Conservation (phyloP, 2,888 invertebrate species). For the Perdita meconis region DNA sequence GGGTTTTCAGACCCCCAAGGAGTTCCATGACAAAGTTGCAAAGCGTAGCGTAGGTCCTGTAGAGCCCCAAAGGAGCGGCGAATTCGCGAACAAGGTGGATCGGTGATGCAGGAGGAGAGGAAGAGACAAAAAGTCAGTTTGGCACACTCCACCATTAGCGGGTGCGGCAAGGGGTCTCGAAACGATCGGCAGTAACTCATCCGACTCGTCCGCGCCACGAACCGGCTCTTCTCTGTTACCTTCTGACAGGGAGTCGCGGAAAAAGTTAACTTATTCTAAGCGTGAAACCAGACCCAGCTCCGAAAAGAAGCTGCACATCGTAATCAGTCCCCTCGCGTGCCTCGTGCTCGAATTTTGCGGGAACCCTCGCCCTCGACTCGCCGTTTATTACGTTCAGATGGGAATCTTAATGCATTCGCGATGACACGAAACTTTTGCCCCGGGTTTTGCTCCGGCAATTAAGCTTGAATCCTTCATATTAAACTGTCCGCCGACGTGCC, state of each 20-base stretch:
- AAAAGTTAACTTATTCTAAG: slow-evolving; percentile 73
- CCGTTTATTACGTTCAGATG: slow-evolving; percentile 21
- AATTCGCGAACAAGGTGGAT: slow-evolving; percentile 27
- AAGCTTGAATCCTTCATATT: slow-evolving; percentile 2
- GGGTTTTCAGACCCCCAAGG: neutral
- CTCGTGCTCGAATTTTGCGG: slow-evolving; percentile 44
- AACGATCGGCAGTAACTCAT: slow-evolving; percentile 70
- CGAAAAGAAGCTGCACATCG: slow-evolving; percentile 63
- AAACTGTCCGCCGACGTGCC: neutral
- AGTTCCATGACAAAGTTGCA: neutral
- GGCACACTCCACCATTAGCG: slow-evolving; percentile 69
- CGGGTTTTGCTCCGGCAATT: slow-evolving; percentile 40
- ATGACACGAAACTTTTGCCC: slow-evolving; percentile 14
- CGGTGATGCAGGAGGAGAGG: neutral
- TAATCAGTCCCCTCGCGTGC: slow-evolving; percentile 62
- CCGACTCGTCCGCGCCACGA: slow-evolving; percentile 46
- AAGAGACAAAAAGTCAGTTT: slow-evolving; percentile 64
- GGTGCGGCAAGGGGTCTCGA: slow-evolving; percentile 40
- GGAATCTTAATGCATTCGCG: slow-evolving; percentile 27
- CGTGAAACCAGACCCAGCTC: slow-evolving; percentile 62
- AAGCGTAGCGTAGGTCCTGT: neutral
- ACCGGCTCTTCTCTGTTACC: slow-evolving; percentile 54
- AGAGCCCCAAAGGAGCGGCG: slow-evolving; percentile 5
- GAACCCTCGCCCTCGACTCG: slow-evolving; percentile 19
- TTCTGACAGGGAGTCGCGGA: slow-evolving; percentile 61